phyloP scores from a whole-genome alignment of 2,113 vertebrate species.

The Reinhardtius hippoglossoides region DNA sequence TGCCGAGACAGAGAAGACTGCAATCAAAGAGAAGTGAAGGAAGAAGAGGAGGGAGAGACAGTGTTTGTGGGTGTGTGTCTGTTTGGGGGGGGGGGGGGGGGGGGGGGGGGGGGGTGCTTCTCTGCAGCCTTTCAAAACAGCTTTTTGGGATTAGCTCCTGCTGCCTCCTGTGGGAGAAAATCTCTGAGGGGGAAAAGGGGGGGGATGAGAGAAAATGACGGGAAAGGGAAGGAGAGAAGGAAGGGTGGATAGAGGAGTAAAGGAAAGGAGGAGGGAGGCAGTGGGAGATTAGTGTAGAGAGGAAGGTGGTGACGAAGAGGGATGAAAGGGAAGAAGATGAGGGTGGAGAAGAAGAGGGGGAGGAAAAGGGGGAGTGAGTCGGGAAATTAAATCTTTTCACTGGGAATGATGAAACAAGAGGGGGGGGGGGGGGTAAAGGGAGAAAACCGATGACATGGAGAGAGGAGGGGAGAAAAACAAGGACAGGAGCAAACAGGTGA shows the following conservation, averaged over 20 bases:
- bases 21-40: slow-evolving; percentile 12
- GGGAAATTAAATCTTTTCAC: background rate
- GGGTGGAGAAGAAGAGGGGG: too few relatives aligned
- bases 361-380: background rate
- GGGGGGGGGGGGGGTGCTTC: too few relatives aligned
- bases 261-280: background rate
- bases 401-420: background rate
- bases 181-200: slow-evolving; percentile 25
- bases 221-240: background rate
- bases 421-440: background rate
- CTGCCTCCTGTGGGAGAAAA: slow-evolving; percentile 45
- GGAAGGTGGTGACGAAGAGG: background rate
- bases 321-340: background rate
- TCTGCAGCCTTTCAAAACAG: slow-evolving; percentile 42
- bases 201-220: slow-evolving; percentile 32
- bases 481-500: background rate
- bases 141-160: slow-evolving; percentile 52
- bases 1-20: background rate
- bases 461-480: background rate
- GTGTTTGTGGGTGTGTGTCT: slow-evolving; percentile 28
- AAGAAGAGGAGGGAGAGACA: background rate
- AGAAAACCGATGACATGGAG: background rate
- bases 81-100: slow-evolving; percentile 6
- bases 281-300: background rate
- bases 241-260: background rate